Evolutionary conservation across 2,113 vertebrate species (phyloP).

Genomic region (Megaleporinus macrocephalus): DNA sequence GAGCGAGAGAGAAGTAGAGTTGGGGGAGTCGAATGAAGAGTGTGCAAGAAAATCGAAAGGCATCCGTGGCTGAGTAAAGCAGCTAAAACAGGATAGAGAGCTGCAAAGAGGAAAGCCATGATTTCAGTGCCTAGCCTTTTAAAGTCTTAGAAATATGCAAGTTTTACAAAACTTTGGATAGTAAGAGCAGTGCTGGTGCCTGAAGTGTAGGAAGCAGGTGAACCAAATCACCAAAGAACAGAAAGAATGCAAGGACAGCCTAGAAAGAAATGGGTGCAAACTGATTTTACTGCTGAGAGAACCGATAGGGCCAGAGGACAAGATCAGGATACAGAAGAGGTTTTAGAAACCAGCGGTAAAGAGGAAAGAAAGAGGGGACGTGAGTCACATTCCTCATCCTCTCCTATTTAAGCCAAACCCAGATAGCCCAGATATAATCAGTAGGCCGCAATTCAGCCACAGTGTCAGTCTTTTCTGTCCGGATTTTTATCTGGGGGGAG

Average conservation of each 20-base stretch:
- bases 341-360: slow-evolving; percentile 11
- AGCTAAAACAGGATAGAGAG: neutral
- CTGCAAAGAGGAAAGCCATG: neutral
- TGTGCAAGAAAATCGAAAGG: neutral
- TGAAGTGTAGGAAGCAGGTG: neutral
- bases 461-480: slow-evolving; percentile 62
- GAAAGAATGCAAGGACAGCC: neutral
- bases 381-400: slow-evolving; percentile 34
- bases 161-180: neutral
- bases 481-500: slow-evolving; percentile 58
- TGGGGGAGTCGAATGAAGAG: neutral
- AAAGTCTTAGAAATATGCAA: neutral
- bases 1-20: slow-evolving; percentile 8
- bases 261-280: neutral
- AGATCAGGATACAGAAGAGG: neutral
- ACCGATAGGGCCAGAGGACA: neutral
- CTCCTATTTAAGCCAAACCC: slow-evolving; percentile 50
- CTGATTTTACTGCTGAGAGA: neutral
- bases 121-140: neutral
- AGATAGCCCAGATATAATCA: slow-evolving; percentile 59
- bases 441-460: slow-evolving; percentile 67
- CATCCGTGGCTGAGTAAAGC: neutral
- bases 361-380: slow-evolving; percentile 9
- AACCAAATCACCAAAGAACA: neutral
- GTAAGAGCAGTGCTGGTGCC: neutral